Percentiles rank a stretch among this genome's conserved stretches.
Evolutionary conservation across 1,140 invertebrate species (phyloP).

Genomic region (Temnothorax longispinosus): DNA sequence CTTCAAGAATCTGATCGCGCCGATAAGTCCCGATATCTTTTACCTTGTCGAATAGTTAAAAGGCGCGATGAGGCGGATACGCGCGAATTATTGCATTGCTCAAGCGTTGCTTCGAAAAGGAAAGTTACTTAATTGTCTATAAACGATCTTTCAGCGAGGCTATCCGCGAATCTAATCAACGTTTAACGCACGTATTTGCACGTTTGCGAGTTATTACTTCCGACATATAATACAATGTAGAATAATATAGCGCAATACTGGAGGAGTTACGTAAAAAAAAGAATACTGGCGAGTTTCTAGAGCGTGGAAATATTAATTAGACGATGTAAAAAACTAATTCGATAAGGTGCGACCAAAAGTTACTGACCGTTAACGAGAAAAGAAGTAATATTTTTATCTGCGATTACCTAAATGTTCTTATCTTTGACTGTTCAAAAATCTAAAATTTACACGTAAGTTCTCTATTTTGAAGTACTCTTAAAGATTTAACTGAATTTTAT

Average conservation of each 20-base stretch:
- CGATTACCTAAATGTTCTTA: background rate
- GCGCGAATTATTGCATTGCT: slow-evolving; percentile 4
- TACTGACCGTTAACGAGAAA: background rate
- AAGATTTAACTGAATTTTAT: background rate
- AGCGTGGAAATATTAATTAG: slow-evolving; percentile 37
- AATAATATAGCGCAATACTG: background rate
- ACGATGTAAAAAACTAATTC: background rate
- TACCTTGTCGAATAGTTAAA: slow-evolving; percentile 11
- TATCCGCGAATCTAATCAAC: slow-evolving; percentile 26
- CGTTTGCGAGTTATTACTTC: slow-evolving; percentile 20
- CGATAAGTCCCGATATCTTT: background rate
- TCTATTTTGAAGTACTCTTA: background rate
- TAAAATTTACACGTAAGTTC: background rate
- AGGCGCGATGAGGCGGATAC: background rate
- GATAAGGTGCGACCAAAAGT: background rate
- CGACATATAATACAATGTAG: slow-evolving; percentile 4
- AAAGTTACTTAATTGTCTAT: slow-evolving; percentile 49
- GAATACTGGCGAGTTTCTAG: slow-evolving; percentile 9
- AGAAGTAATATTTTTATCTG: background rate
- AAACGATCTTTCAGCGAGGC: slow-evolving; percentile 26
- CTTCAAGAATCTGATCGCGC: background rate
- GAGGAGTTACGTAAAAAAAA: background rate
- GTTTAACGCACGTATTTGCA: slow-evolving; percentile 40
- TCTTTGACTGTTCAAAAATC: background rate
- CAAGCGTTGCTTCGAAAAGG: slow-evolving; percentile 28